Percentiles rank a stretch among this genome's conserved stretches.
phyloP scores from a whole-genome alignment of 2,113 vertebrate genomes.

The Indri indri region DNA sequence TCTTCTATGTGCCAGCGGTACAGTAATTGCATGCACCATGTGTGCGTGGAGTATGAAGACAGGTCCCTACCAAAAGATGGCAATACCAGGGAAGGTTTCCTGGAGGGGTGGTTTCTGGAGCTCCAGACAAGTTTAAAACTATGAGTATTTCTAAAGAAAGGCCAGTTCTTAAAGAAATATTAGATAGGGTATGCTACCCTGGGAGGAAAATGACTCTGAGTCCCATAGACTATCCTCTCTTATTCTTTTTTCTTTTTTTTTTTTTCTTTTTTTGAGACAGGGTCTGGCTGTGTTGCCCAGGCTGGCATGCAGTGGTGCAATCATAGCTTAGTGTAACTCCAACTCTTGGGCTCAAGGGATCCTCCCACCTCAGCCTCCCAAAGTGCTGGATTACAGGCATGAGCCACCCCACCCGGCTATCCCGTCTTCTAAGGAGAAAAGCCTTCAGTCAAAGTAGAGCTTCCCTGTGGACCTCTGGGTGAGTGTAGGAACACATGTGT shows the following conservation, averaged over 20 bases:
- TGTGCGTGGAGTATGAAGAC: not conserved
- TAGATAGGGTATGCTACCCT: not conserved
- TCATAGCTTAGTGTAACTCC: no score
- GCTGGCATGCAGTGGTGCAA: no score
- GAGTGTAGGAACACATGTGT: rapidly evolving
- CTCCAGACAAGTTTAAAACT: not conserved
- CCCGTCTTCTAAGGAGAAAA: not conserved
- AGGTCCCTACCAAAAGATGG: not conserved
- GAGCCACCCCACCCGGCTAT: not conserved
- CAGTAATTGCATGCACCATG: not conserved
- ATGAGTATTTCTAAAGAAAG: not conserved
- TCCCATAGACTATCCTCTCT: not conserved
- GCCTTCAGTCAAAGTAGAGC: not conserved
- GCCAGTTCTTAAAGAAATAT: not conserved
- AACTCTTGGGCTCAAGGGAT: no score
- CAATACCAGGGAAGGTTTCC: not conserved
- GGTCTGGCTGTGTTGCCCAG: no score
- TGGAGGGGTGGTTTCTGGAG: not conserved
- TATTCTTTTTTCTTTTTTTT: no score
- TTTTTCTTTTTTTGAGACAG: no score
- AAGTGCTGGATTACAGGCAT: no score
- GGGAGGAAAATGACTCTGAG: not conserved
- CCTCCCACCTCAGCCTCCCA: no score
- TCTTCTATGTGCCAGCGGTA: not conserved
- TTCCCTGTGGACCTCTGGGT: not conserved